phyloP scores from a whole-genome alignment of 2,888 invertebrate genomes.

The Aphidius colemani region DNA sequence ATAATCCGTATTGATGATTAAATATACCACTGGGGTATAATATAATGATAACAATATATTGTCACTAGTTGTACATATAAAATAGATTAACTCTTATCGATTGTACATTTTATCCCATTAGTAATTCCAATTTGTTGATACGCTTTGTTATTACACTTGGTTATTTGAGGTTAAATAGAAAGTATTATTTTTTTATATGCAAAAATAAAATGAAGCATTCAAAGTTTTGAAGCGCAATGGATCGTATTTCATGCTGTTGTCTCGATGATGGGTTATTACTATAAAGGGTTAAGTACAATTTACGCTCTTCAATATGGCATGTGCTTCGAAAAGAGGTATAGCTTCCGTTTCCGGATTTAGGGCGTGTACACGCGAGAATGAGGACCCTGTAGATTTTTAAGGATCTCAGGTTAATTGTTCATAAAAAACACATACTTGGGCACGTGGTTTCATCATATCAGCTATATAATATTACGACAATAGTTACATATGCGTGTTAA shows the following conservation, averaged over 20 bases:
- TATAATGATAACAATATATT: constrained; percentile 1
- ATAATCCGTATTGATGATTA: constrained; percentile 54
- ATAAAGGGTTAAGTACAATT: constrained; percentile 51
- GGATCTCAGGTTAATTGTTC: constrained; percentile 6
- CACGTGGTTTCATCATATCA: constrained; percentile 47
- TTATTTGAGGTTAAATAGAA: background rate
- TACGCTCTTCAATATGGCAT: constrained; percentile 36
- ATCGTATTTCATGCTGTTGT: constrained; percentile 44
- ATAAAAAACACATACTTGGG: constrained; percentile 49
- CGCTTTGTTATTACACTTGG: background rate
- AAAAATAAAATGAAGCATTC: constrained; percentile 7
- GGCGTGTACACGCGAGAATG: constrained; percentile 41
- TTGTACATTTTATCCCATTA: background rate
- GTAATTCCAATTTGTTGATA: background rate
- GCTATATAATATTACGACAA: no score
- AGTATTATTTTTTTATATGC: background rate
- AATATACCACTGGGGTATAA: constrained; percentile 31
- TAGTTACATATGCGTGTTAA: no score
- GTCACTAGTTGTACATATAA: constrained; percentile 11
- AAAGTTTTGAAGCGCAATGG: background rate
- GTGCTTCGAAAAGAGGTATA: constrained; percentile 42
- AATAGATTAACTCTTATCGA: background rate
- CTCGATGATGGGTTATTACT: constrained; percentile 22
- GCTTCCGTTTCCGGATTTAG: constrained; percentile 57
- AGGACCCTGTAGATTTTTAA: constrained; percentile 36